These are phyloP conservation scores for Napeogenes sylphis DNA, from an alignment of 2,888 invertebrate species.

Conservation along the genomic window DNA sequence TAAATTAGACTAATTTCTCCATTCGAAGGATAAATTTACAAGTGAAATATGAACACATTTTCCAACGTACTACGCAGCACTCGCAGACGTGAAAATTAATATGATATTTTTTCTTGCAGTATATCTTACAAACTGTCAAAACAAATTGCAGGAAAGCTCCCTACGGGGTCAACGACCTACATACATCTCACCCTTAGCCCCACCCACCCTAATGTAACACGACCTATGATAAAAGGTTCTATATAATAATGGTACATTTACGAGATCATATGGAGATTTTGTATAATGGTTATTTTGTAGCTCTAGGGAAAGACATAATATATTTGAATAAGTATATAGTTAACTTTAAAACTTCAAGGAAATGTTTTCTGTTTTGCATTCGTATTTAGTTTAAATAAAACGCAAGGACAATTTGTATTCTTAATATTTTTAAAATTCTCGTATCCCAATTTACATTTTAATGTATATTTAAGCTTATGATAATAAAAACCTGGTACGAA, in stretches of 20 bases:
- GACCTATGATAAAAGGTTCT: constrained; percentile 34
- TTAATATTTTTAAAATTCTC: no score
- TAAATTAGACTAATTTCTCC: neutral
- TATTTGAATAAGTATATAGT: neutral
- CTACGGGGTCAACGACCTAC: constrained; percentile 29
- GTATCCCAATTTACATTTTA: no score
- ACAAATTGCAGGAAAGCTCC: constrained; percentile 24
- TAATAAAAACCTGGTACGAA: neutral
- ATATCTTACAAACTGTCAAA: constrained; percentile 25
- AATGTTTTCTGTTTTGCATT: no score
- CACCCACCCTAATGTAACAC: constrained; percentile 34
- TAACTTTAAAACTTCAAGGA: neutral
- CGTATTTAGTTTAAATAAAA: no score
- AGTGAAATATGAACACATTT: constrained; percentile 7
- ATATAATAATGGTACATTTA: constrained; percentile 26
- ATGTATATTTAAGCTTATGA: neutral
- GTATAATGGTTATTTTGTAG: constrained; percentile 22
- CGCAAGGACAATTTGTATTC: no score
- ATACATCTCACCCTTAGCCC: constrained; percentile 27
- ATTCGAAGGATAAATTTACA: neutral
- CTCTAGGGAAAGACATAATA: neutral
- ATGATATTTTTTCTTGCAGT: constrained; percentile 20
- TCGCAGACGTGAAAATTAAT: constrained; percentile 19
- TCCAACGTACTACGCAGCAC: constrained; percentile 3
- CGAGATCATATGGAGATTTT: constrained; percentile 25